Percentiles rank a stretch among this genome's conserved stretches.
phyloP scores from a whole-genome alignment of 2,888 invertebrate species.

The Sericinus montela region DNA sequence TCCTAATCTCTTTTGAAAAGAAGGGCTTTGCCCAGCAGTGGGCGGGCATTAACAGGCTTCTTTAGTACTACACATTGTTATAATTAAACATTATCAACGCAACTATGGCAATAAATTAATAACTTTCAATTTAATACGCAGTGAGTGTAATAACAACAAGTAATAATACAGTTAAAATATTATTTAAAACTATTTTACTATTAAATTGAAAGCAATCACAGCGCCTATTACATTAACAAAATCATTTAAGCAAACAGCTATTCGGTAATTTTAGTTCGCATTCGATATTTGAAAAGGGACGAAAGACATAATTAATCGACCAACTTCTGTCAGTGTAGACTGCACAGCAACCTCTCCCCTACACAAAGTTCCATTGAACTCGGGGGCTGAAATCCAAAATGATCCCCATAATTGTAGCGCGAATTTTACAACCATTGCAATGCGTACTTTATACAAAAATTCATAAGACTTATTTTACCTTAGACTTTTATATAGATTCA shows the following conservation, averaged over 20 bases:
- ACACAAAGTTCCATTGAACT: constrained; percentile 25
- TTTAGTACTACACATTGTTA: no score
- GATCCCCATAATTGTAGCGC: constrained; percentile 48
- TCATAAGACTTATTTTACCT: constrained; percentile 30
- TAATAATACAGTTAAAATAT: no score
- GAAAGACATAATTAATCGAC: constrained; percentile 67
- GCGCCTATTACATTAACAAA: constrained; percentile 37
- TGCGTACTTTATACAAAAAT: constrained; percentile 3
- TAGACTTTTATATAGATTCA: constrained; percentile 18
- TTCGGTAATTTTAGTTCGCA: constrained; percentile 43
- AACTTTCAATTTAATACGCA: no score
- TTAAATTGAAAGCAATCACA: constrained; percentile 22
- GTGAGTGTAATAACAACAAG: no score
- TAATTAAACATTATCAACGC: no score
- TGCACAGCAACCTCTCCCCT: constrained; percentile 22
- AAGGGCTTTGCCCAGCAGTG: no score
- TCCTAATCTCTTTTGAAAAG: no score
- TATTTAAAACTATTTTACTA: background rate
- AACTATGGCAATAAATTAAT: no score
- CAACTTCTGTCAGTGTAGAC: constrained; percentile 57
- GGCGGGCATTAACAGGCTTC: no score
- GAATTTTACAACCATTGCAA: constrained; percentile 3
- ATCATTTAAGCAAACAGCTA: constrained; percentile 48
- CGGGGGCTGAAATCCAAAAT: constrained; percentile 40
- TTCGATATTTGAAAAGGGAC: constrained; percentile 51